phyloP scores from a whole-genome alignment of 2,888 invertebrate genomes.

The Coleophora deauratella region DNA sequence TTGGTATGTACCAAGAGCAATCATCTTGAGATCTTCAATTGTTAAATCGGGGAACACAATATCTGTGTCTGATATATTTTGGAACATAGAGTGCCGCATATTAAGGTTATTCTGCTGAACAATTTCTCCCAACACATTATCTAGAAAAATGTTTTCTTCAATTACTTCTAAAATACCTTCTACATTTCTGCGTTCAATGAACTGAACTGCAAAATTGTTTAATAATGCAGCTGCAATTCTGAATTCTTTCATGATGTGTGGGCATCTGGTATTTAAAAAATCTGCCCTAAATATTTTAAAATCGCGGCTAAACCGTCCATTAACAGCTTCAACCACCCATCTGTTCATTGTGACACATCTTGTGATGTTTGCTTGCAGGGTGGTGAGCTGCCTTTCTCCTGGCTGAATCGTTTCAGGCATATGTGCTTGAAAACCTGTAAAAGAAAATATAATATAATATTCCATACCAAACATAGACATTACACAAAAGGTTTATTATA shows the following conservation, averaged over 20 bases:
- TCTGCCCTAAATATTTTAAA: constrained; percentile 11
- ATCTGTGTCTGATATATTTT: neutral
- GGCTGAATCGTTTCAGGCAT: neutral
- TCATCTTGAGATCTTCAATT: constrained; percentile 5
- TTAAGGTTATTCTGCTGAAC: constrained; percentile 1
- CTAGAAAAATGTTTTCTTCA: neutral
- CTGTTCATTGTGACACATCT: constrained; percentile 10
- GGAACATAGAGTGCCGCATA: constrained; percentile 1
- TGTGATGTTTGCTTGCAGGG: constrained; percentile 9
- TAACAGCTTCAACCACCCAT: neutral
- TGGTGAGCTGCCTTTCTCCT: constrained; percentile 5
- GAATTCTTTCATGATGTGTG: neutral
- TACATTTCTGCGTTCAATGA: constrained; percentile 6
- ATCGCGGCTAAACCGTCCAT: constrained; percentile 11
- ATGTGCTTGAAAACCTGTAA: neutral
- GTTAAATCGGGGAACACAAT: constrained; percentile 1
- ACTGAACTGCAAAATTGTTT: constrained; percentile 7
- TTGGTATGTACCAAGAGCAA: constrained; percentile 11
- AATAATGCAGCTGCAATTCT: constrained; percentile 4
- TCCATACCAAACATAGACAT: no score
- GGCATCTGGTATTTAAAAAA: constrained; percentile 7
- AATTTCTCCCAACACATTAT: constrained; percentile 1
- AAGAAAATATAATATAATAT: no score
- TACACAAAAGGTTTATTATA: no score
- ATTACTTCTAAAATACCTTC: constrained; percentile 4